Conservation (phyloP, 2,797 vertebrate species). For the Parambassis ranga region DNA sequence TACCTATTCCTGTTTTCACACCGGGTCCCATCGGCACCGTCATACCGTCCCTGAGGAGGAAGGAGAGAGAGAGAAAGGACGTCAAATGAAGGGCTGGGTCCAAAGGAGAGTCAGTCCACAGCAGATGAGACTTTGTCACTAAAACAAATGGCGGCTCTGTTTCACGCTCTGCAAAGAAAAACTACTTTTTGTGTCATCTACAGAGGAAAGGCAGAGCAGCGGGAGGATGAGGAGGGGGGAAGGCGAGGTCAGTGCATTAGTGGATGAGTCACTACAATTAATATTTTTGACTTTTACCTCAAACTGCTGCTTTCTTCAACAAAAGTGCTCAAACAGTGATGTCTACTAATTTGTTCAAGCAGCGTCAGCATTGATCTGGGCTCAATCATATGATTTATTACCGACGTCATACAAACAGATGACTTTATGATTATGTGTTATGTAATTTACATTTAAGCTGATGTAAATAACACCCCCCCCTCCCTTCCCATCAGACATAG, state of each 20-base stretch:
- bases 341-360: no score
- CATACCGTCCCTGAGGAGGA: constrained; percentile 75
- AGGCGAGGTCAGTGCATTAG: constrained; percentile 5
- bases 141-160: background rate
- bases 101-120: no score
- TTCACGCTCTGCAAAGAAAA: background rate
- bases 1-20: constrained; percentile 69
- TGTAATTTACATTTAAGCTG: no score
- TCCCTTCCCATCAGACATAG: background rate
- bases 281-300: background rate
- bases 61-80: background rate
- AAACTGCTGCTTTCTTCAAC: background rate
- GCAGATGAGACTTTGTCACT: background rate
- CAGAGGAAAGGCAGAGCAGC: background rate
- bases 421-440: no score
- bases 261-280: background rate
- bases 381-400: no score
- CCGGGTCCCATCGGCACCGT: constrained; percentile 86
- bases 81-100: no score
- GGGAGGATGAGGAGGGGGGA: background rate
- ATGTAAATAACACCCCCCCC: no score
- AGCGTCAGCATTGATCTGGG: no score
- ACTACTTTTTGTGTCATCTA: background rate
- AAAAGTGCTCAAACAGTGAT: background rate
- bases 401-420: no score